Evolutionary conservation across 2,888 invertebrate species (phyloP).

Genomic region (Salpingus planirostris): DNA sequence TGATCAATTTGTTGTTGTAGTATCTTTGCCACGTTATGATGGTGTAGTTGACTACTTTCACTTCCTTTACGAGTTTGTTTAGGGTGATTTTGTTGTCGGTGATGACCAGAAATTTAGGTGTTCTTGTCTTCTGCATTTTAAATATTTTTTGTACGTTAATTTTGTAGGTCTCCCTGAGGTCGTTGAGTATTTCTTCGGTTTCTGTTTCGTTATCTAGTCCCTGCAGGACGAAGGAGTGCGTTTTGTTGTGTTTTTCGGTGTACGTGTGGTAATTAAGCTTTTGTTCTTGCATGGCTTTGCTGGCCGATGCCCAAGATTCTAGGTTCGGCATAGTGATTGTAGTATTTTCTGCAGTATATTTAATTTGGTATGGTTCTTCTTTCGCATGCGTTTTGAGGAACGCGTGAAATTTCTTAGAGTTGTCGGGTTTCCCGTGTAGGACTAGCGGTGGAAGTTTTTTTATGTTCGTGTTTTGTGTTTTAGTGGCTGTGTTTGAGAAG

Average conservation of each 20-base stretch:
- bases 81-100: background rate
- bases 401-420: no score
- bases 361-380: no score
- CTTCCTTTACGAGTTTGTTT: slow-evolving; percentile 3
- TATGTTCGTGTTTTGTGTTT: no score
- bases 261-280: background rate
- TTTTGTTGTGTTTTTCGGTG: background rate
- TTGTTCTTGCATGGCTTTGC: background rate
- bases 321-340: no score
- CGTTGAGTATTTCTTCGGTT: background rate
- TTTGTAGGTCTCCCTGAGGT: background rate
- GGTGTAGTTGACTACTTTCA: slow-evolving; percentile 2
- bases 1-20: slow-evolving; percentile 16
- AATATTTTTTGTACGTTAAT: background rate
- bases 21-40: slow-evolving; percentile 19
- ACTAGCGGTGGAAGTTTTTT: no score
- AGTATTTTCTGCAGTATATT: no score
- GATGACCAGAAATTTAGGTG: slow-evolving; percentile 1
- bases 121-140: background rate
- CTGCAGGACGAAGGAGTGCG: background rate
- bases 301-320: no score
- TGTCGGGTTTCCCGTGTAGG: no score
- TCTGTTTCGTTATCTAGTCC: background rate
- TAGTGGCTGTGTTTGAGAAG: no score
- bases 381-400: no score